Base-by-base conservation (phyloP, 1,140 invertebrate species). In the Melanaphis sacchari region DNA sequence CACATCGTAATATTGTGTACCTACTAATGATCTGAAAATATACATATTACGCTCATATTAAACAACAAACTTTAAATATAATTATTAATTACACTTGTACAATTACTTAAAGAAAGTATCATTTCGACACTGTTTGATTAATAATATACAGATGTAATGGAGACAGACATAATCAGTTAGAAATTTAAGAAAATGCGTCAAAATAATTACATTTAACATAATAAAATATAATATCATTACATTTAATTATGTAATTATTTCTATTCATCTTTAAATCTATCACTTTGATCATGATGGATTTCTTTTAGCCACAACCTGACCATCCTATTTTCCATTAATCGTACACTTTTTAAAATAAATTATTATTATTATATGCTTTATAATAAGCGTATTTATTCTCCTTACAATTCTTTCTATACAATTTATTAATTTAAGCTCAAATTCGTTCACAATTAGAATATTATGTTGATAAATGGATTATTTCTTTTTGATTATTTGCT, bases 61-160 rank as follows among this genome's bases (percentile, higher is more conserved):
- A 21, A 2, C 15, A 3, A 49, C 15, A 59, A 0, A 11, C 11
- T 66, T 66, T 15, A 66, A 66, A n/a, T n/a, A n/a, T n/a, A n/a
- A n/a, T n/a, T n/a, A n/a, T n/a, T 11, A n/a, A 66, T n/a, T n/a
- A 31, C 11, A 5, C 4, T 1, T 9, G 0, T 7, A 0, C 4
- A 66, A n/a, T n/a, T 66, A n/a, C 18, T 66, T 15, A 11, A 66
- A n/a, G 3, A 66, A 66, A 15, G n/a, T 66, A 5, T 11, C 15
- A n/a, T 15, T 31, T n/a, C 5, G 0, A 11, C 31, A n/a, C 31
- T n/a, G n/a, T 3, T 66, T 66, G 0, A 66, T n/a, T 31, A 66
- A 66, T 66, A 66, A n/a, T 66, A 5, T 66, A n/a, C 22, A 15
- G 11, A n/a, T 49, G n/a, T 15, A 66, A n/a, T 43, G 46, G 15